Base-by-base conservation (phyloP, 2,888 invertebrate genomes). In the Papilio elwesi region DNA sequence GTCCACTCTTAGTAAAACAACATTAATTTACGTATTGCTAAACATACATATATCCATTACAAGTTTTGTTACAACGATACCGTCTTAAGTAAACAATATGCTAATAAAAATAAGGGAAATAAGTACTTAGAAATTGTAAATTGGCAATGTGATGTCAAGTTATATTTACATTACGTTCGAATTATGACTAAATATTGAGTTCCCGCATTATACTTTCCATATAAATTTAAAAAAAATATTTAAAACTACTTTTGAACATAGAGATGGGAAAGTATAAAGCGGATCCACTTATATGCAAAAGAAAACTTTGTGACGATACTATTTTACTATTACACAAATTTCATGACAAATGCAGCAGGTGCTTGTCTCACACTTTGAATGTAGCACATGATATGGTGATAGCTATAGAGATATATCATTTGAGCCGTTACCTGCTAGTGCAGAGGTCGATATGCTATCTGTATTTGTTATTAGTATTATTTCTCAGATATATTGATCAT, bases 61-160 rank as follows among this genome's bases (percentile, higher is more conserved):
- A 71, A 15, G 13, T 52, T 72, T 52, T 12, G 55, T 53, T 72
- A 68, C 63, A 43, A 48, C 15, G 38, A 62, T 55, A 63, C 11
- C 53, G 71, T 72, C 71, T 68, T 72, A 64, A 67, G 68, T 62
- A 71, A 74, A 71, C 47, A 71, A 55, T 59, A 69, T 66, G 43
- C 16, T 38, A 43, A 43, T 62, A 38, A 65, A 63, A n/a, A 15
- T n/a, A 49, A 65, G 63, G 9, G 55, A 65, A n/a, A 52, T 74
- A 74, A 74, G 71, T 74, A 74, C 74, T 74, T 63, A 53, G 59
- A 62, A 62, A 62, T 15, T n/a, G 10, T 62, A 64, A 53, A 66
- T 51, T 51, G 43, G 16, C 13, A n/a, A 55, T 63, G 67, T 71
- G 59, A 71, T 66, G 71, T 71, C 71, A 66, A 47, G 6, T 49